Conservation (phyloP, 2,888 invertebrate species). For the Hypomecis atomaria region DNA sequence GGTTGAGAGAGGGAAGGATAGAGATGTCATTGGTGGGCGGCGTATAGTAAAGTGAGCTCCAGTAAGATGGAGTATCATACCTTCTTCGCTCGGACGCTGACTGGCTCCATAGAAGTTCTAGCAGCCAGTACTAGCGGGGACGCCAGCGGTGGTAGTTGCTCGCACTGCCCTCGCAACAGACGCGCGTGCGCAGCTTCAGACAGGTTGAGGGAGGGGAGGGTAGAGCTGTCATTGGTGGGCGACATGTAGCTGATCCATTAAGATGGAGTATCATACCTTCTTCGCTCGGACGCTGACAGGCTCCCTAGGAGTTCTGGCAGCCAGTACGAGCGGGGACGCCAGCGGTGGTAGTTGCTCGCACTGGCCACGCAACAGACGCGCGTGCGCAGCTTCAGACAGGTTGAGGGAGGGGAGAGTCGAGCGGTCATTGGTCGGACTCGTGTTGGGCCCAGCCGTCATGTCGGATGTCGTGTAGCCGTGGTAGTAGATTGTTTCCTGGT, state of each 20-base stretch:
- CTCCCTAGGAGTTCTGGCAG: conserved; percentile 66
- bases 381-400: conserved; percentile 68
- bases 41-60: conserved; percentile 50
- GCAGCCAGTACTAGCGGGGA: conserved; percentile 64
- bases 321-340: conserved; percentile 73
- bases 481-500: conserved; percentile 80
- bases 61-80: not conserved
- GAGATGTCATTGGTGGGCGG: conserved; percentile 73
- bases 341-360: conserved; percentile 76
- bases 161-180: conserved; percentile 68
- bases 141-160: conserved; percentile 76
- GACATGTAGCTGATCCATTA: conserved; percentile 52
- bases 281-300: conserved; percentile 59
- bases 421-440: conserved; percentile 70
- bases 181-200: conserved; percentile 68
- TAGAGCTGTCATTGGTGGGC: conserved; percentile 71
- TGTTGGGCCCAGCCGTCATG: conserved; percentile 66
- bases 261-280: conserved; percentile 54
- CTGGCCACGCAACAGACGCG: conserved; percentile 66
- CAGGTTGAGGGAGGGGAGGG: conserved; percentile 71
- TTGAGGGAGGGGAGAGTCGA: conserved; percentile 74
- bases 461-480: conserved; percentile 78
- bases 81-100: no score
- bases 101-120: no score
- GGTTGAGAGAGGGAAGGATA: conserved; percentile 71